Percentiles rank a stretch among this genome's conserved stretches.
These are phyloP conservation scores for Thermophis baileyi DNA, from an alignment of 2,113 vertebrate species.

Conservation along the genomic window DNA sequence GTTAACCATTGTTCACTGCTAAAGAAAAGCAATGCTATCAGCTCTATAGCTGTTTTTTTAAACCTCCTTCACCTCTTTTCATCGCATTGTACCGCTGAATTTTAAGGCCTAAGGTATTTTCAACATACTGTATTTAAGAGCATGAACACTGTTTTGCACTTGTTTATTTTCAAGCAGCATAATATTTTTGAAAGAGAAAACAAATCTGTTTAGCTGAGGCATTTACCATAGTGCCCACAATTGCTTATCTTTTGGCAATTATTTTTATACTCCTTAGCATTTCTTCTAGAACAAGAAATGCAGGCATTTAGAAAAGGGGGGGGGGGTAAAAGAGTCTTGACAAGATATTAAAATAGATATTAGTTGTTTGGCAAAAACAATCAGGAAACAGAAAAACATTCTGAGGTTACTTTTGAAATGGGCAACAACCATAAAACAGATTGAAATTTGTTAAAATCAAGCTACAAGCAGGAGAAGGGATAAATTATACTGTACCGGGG, in stretches of 20 bases:
- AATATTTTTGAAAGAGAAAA: background rate
- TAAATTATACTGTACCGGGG: background rate
- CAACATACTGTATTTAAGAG: background rate
- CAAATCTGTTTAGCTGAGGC: background rate
- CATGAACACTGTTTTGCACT: background rate
- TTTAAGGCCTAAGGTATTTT: background rate
- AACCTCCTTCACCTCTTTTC: background rate
- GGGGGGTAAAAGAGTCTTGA: background rate
- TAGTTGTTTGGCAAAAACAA: background rate
- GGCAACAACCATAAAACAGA: background rate
- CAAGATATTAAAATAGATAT: background rate
- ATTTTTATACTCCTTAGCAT: background rate
- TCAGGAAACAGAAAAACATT: background rate
- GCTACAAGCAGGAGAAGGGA: background rate
- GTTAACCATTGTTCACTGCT: background rate
- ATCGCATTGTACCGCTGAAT: background rate
- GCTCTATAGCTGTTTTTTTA: background rate
- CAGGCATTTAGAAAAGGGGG: background rate
- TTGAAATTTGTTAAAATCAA: background rate
- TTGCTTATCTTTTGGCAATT: background rate
- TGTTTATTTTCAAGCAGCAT: background rate
- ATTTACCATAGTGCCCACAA: background rate
- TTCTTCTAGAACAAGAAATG: background rate
- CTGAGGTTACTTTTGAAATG: background rate
- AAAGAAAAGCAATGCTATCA: background rate